Base-by-base conservation (phyloP, 2,888 invertebrate genomes). In the Drosophila tanythrix region DNA sequence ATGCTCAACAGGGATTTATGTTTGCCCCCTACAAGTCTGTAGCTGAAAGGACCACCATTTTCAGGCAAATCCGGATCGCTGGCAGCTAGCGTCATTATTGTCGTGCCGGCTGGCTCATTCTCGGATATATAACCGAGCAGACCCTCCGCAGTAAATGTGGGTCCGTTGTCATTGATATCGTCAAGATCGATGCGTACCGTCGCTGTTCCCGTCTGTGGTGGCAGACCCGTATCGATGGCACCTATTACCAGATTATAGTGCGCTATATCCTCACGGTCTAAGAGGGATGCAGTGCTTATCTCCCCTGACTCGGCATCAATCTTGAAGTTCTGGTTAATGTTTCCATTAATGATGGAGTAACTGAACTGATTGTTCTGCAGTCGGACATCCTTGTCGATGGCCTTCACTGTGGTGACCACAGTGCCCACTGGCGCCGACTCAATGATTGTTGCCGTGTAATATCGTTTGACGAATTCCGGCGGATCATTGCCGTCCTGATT, bases 401-500 rank as follows among this genome's bases (percentile, higher is more conserved):
- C 99, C 91, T 96, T 95, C 0, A 99, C 97, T 38, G 95, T 95
- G 40, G 96, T 92, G 0, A 98, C 95, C 91, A 95, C 95, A 13
- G 96, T 95, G 0, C 98, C 98, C 13, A 96, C 93, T 0, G 93
- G 89, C 0, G 96, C 96, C 27, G 96, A 97, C 94, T 99, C 99
- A 1, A 96, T 96, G 29, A 99, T 95, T 71, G 95, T 95, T 0
- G 96, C 95, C 88, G 96, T 96, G 92, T 99, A 99, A 27, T 95
- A 92, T 57, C 94, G 94, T 87, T 96, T 95, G n/a, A 96, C 93
- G 92, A 99, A 99, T 92, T 97, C 97, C 0, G 99, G 99, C 1
- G 99, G 98, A 94, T 99, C 99, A 91, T 99, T 99, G 27, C 98
- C 98, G 92, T 99, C 99, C 93, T 98, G 97, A 99, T 97, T 0